These are phyloP conservation scores for Panthera uncia DNA, from an alignment of 2,113 vertebrate genomes.

Conservation along the genomic window DNA sequence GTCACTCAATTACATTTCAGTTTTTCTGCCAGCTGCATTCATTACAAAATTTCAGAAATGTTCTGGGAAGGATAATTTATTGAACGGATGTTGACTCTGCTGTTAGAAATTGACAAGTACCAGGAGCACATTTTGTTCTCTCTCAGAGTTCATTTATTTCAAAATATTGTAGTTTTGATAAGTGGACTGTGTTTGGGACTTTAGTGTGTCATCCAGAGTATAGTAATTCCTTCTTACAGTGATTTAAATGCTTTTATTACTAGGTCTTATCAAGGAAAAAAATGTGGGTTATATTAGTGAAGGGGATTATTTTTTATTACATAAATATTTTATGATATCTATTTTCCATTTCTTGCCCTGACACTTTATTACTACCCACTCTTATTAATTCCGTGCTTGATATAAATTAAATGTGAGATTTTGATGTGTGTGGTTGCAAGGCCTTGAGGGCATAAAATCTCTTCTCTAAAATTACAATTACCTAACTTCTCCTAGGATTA, in stretches of 20 bases:
- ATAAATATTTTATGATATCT: conserved; percentile 80
- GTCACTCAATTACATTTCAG: conserved; percentile 68
- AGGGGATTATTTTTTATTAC: conserved; percentile 75
- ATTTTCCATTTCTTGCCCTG: conserved; percentile 67
- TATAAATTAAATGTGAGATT: conserved; percentile 75
- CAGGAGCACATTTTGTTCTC: conserved; percentile 42
- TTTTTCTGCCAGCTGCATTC: conserved; percentile 64
- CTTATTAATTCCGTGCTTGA: conserved; percentile 76
- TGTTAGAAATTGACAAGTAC: conserved; percentile 56
- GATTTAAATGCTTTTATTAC: conserved; percentile 60
- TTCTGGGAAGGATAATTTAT: conserved; percentile 55
- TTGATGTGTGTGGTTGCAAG: conserved; percentile 61
- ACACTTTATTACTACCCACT: conserved; percentile 68
- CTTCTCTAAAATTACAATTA: conserved; percentile 64
- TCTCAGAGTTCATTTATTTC: conserved; percentile 50
- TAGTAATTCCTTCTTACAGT: conserved; percentile 38
- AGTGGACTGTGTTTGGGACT: background rate
- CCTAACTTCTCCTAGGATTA: conserved; percentile 69
- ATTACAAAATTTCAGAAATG: conserved; percentile 57
- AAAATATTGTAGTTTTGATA: conserved; percentile 45
- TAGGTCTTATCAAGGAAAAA: conserved; percentile 27
- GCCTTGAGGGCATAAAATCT: conserved; percentile 59
- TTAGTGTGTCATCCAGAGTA: background rate
- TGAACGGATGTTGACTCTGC: conserved; percentile 55
- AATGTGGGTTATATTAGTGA: conserved; percentile 52